These are phyloP conservation scores for Tolmerus cingulatus DNA, from an alignment of 2,888 invertebrate species.

Conservation along the genomic window DNA sequence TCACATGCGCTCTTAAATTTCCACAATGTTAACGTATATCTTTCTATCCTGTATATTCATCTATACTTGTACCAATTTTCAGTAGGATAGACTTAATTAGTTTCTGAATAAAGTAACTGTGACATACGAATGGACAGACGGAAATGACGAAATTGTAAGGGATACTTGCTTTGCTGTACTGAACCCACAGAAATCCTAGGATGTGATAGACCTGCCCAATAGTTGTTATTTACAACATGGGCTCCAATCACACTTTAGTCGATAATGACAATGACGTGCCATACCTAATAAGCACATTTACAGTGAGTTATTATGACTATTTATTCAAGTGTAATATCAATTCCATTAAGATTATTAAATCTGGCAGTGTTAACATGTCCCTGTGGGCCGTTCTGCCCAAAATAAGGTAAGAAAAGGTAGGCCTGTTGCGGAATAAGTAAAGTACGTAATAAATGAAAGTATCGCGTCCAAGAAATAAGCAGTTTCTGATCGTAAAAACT, in stretches of 20 bases:
- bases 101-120: too few relatives aligned
- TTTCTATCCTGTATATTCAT: too few relatives aligned
- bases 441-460: neutral
- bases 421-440: neutral
- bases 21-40: too few relatives aligned
- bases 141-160: too few relatives aligned
- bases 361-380: neutral
- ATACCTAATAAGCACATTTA: neutral
- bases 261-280: neutral
- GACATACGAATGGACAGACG: too few relatives aligned
- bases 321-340: neutral
- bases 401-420: neutral
- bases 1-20: too few relatives aligned
- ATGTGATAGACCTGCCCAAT: too few relatives aligned
- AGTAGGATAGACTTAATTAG: too few relatives aligned
- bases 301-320: neutral
- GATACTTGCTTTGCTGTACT: too few relatives aligned
- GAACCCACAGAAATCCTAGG: too few relatives aligned
- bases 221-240: neutral
- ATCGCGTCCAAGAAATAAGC: neutral
- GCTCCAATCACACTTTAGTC: neutral
- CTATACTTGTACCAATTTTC: too few relatives aligned
- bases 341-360: neutral
- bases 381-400: neutral
- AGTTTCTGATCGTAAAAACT: constrained; percentile 1